Evolutionary conservation across 2,888 invertebrate genomes (phyloP).

Genomic region (Diarsia mendica): DNA sequence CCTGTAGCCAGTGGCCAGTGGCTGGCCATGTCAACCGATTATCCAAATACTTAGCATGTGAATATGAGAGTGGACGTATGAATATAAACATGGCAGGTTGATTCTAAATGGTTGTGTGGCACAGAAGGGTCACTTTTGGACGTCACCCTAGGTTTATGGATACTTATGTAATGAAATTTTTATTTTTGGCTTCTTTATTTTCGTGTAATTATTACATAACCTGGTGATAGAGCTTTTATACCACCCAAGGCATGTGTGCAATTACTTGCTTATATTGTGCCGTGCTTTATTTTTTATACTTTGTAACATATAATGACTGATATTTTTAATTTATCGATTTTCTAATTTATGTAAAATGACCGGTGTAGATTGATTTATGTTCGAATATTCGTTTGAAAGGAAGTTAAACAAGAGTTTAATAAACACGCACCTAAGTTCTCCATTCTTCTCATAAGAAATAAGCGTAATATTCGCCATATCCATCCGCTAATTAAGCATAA

Average conservation of each 20-base stretch:
- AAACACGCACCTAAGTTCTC: neutral
- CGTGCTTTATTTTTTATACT: neutral
- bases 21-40: slow-evolving; percentile 57
- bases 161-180: neutral
- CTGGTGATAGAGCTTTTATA: no score
- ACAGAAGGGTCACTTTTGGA: neutral
- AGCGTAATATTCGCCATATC: neutral
- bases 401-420: neutral
- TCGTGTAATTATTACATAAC: no score
- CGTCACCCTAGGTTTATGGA: no score
- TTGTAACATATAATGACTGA: neutral
- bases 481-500: neutral
- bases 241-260: no score
- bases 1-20: slow-evolving; percentile 39
- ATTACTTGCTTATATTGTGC: no score
- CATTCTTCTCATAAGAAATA: neutral
- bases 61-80: slow-evolving; percentile 33
- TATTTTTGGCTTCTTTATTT: neutral
- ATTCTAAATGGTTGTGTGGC: neutral
- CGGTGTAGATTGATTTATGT: neutral
- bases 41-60: slow-evolving; percentile 52
- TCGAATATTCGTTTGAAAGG: neutral
- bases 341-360: neutral
- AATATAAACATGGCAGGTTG: slow-evolving; percentile 19
- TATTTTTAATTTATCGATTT: neutral